Base-by-base conservation (phyloP, 2,888 invertebrate species). In the Ennomos erosarius region DNA sequence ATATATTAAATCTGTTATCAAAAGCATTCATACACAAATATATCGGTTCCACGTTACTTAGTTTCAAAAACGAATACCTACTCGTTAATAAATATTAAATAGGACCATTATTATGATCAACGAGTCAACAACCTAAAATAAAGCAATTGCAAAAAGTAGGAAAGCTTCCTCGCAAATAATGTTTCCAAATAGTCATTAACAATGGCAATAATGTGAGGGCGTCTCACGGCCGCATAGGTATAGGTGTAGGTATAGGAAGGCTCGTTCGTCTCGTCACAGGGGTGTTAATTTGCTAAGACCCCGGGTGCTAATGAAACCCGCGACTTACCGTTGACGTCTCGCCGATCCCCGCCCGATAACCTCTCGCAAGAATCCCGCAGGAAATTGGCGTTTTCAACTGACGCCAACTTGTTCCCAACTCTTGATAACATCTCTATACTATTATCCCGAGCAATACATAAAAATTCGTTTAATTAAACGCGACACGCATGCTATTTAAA, bases 201-300 rank as follows among this genome's bases (percentile, higher is more conserved):
- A 81, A 79, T 71, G 70, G 76, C 76, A 74, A 78, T 80, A 78
- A 77, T 73, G 79, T 77, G 78, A 78, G 79, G 78, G 71, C 74
- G 76, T 73, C 74, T 73, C 71, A 70, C 59, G 35, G 16, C 37
- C 48, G 16, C 70, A 64, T 55, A n/a, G n/a, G n/a, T n/a, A 68
- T 71, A 66, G 55, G 66, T 64, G 65, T 57, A 65, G 64, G 67
- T 67, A 62, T 51, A 55, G 64, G 64, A 58, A 72, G 74, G 74
- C 73, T 74, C 76, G 76, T 71, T 73, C 70, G 76, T 79, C 82
- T 81, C 81, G 82, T 82, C 81, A 76, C 76, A 75, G 85, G 89
- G 89, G 91, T 87, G 90, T 88, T 90, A 90, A 90, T 90, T 90
- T 88, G 89, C 86, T 82, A 84, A 88, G 88, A 80, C 84, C 82